Evolutionary conservation across 1,140 invertebrate species (phyloP), one percentile per base, ranked within the genome.

Genomic region (Uloborus diversus): DNA sequence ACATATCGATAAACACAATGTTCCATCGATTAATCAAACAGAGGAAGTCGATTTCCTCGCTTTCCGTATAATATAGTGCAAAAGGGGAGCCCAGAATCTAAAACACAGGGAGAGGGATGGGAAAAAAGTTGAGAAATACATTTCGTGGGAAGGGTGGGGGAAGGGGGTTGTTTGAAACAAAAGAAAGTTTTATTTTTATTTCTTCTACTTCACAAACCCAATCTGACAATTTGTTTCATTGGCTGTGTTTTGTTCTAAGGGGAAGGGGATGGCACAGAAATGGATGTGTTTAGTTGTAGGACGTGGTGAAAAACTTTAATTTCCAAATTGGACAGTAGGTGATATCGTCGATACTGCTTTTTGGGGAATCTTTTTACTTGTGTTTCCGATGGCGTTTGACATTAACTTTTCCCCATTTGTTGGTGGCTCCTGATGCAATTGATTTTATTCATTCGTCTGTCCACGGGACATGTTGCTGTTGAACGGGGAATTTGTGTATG

Each of bases 1-100:
- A 78, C 73, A 78, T 78, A 78, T 78, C 73, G 73, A 78, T 78
- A 78, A 78, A 78, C 73, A 78, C 73, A 65, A 78, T 78, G 73
- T 78, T 56, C 73, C 73, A 66, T 66, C 73, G 73, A 78, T 78
- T 78, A 65, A 78, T 78, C 73, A 78, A 78, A 66, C 27, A 47
- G 57, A 64, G 13, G 56, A 61, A 78, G 47, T 64, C 59, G 59
- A 64, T 64, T 61, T 56, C 51, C 42, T 25, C 56, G 35, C 20
- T n/a, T 33, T 25, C 53, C 33, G 35, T 30, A 61, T 49, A 53
- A 51, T 32, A 64, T 33, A 75, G 59, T 32, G 71, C 28, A 14
- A 51, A 27, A 30, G 49, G 61, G 56, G 33, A 1, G 35, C 35
- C 49, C 32, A 33, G 33, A 47, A 75, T 51, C 33, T 47, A 75